Percentiles rank a stretch among this genome's conserved stretches.
These are phyloP conservation scores for Austrofundulus limnaeus DNA, from an alignment of 2,113 vertebrate species.

Conservation along the genomic window DNA sequence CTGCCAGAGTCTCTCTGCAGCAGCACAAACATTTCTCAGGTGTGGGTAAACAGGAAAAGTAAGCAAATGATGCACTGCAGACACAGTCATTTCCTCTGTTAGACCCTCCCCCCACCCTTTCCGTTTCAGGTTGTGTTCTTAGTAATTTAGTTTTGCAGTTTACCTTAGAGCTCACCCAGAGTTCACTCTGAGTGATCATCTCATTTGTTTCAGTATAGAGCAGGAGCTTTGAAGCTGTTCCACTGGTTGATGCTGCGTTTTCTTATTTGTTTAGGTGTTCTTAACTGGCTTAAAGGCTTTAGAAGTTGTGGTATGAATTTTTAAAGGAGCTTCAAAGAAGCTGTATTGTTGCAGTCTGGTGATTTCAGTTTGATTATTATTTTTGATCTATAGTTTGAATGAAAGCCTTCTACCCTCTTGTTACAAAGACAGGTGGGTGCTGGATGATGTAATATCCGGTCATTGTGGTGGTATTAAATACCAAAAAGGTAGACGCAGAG, in stretches of 20 bases:
- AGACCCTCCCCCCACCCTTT: accelerated
- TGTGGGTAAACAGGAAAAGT: not conserved
- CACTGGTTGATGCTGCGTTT: too few relatives aligned
- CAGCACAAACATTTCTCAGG: not conserved
- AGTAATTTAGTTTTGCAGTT: not conserved
- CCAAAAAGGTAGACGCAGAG: not conserved
- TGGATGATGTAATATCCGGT: constrained; percentile 1
- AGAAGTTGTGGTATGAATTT: not conserved
- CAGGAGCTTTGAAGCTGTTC: too few relatives aligned
- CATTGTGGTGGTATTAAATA: not conserved
- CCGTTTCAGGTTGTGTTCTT: not conserved
- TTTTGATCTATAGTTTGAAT: not conserved
- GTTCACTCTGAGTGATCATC: not conserved
- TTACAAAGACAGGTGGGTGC: not conserved
- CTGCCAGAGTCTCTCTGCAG: not conserved
- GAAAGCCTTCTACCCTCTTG: not conserved
- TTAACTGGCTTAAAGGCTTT: not conserved
- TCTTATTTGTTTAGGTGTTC: not conserved
- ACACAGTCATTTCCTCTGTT: not conserved
- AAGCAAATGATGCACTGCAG: not conserved
- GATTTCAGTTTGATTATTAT: not conserved
- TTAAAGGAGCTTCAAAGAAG: not conserved
- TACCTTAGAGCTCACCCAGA: not conserved
- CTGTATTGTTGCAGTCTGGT: not conserved
- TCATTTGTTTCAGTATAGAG: not conserved